phyloP scores from a whole-genome alignment of 2,113 vertebrate species.

The Petrocephalus microphthalmus region DNA sequence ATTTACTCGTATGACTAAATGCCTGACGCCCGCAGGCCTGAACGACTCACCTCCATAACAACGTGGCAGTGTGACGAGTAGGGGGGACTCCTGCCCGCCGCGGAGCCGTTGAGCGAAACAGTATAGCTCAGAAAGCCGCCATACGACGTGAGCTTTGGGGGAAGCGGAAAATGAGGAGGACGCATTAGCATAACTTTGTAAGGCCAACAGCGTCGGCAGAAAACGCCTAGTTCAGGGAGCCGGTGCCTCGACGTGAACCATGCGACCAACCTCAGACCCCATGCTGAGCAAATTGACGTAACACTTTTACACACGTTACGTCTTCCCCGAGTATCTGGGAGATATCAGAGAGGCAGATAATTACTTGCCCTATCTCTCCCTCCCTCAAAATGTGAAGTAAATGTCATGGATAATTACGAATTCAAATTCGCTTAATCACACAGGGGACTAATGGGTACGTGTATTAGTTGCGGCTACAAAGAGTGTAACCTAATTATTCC shows the following conservation, averaged over 20 bases:
- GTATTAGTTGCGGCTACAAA: constrained; percentile 28
- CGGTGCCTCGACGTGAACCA: too few species aligned
- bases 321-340: neutral
- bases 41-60: constrained; percentile 66
- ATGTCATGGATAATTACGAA: constrained; percentile 33
- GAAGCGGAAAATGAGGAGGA: neutral
- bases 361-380: constrained; percentile 18
- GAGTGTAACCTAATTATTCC: constrained; percentile 40
- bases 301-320: constrained; percentile 1
- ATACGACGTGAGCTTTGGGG: constrained; percentile 64
- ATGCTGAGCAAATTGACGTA: neutral
- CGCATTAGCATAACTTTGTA: neutral
- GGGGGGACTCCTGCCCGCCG: constrained; percentile 56
- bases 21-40: neutral
- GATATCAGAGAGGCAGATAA: constrained; percentile 20
- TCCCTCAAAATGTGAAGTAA: constrained; percentile 25
- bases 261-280: neutral
- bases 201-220: neutral
- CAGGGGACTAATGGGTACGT: constrained; percentile 28
- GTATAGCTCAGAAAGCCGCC: constrained; percentile 70
- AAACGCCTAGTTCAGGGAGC: neutral
- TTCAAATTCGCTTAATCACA: constrained; percentile 36
- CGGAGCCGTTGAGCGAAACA: constrained; percentile 64
- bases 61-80: constrained; percentile 59
- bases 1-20: constrained; percentile 6